phyloP scores from a whole-genome alignment of 2,888 invertebrate species.

The Torymus texanus region DNA sequence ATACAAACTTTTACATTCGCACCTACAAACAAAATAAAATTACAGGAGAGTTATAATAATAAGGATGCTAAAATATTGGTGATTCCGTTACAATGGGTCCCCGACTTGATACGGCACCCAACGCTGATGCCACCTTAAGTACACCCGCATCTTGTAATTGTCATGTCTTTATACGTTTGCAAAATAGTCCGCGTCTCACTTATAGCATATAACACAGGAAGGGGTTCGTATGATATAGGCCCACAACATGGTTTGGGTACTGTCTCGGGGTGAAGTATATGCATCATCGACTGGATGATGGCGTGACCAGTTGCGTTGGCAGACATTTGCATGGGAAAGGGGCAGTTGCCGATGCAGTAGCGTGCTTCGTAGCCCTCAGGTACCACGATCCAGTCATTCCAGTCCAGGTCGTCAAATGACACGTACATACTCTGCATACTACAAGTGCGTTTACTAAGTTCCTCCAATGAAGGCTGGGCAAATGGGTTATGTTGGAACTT shows the following conservation, averaged over 20 bases:
- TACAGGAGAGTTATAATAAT: no score
- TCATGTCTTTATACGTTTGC: conserved; percentile 97
- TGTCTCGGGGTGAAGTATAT: conserved; percentile 86
- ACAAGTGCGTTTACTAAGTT: not conserved
- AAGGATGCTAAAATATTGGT: no score
- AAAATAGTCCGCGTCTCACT: conserved; percentile 89
- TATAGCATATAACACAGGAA: conserved; percentile 94
- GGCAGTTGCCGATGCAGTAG: conserved; percentile 95
- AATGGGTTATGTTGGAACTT: no score
- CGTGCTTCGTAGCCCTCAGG: conserved; percentile 95
- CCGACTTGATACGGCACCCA: no score
- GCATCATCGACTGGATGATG: conserved; percentile 93
- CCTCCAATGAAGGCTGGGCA: no score
- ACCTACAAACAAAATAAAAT: no score
- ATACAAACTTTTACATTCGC: no score
- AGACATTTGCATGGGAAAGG: conserved; percentile 92
- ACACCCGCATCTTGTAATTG: conserved; percentile 98
- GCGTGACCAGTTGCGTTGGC: conserved; percentile 98
- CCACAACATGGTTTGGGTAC: conserved; percentile 95
- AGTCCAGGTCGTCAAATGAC: conserved; percentile 35
- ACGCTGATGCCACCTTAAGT: no score
- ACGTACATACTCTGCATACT: conserved; percentile 23
- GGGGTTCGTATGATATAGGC: conserved; percentile 89
- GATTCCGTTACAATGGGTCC: no score
- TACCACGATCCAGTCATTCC: conserved; percentile 84